Base-by-base conservation (phyloP, 2,888 invertebrate species). In the Tenthredo amoena region DNA sequence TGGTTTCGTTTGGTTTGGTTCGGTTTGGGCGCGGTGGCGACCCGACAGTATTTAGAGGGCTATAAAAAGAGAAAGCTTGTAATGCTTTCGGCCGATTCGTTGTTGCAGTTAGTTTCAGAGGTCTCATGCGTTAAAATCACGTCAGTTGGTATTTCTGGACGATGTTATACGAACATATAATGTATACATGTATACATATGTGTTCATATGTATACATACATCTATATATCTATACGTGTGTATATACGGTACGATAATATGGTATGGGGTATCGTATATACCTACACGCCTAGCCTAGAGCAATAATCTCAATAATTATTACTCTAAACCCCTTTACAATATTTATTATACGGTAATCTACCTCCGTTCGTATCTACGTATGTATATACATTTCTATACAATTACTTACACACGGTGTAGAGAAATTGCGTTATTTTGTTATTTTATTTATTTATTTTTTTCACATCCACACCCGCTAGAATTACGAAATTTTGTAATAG, bases 21-120 rank as follows among this genome's bases (percentile, higher is more conserved):
- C 86, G 83, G 79, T 72, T 74, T 74, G 86, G 87, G 86, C 84
- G 88, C 84, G 88, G 87, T 89, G 91, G 88, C 88, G 90, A 83
- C 81, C 79, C 85, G 85, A 87, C 86, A 87, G 86, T 89, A 89
- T 89, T 89, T 89, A 89, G 88, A 89, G 89, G 89, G 89, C 91
- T 91, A 91, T 91, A 91, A 92, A 92, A 91, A 91, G 91, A 91
- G 91, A 91, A 91, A 92, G 91, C 90, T 85, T 68, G 71, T 83
- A 83, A 83, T 83, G 47, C 83, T 68, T 83, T 81, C 81, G 83
- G 65, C 68, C 71, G 83, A 68, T 68, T 83, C 50, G 68, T 83
- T 68, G 83, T 62, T 62, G 81, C 62, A 62, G 81, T 81, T 81
- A 81, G 81, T 62, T 55, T 43, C 74, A 68, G 68, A 68, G 74